Percentiles rank a stretch among this genome's conserved stretches.
These are phyloP conservation scores for Onthophagus sagittarius DNA, from an alignment of 2,888 invertebrate genomes.

Conservation along the genomic window DNA sequence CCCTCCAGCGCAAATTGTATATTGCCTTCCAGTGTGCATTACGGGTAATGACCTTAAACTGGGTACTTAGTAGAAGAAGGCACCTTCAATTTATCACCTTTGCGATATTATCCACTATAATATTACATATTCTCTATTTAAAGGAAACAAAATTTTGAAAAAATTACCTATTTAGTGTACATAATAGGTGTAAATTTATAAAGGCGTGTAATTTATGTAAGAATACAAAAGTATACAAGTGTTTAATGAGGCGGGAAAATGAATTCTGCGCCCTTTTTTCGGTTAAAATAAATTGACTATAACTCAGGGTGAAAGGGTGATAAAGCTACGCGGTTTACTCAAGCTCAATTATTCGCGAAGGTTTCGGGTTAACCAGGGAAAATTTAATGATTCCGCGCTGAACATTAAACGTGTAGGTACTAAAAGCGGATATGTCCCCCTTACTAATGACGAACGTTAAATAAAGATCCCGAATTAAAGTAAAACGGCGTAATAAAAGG, in stretches of 20 bases:
- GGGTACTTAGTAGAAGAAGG: neutral
- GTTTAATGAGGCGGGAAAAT: neutral
- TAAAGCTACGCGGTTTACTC: neutral
- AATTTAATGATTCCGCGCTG: neutral
- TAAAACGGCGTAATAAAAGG: neutral
- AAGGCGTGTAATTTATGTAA: neutral
- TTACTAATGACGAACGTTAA: neutral
- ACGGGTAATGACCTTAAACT: neutral
- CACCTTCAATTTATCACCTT: neutral
- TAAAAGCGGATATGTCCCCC: neutral
- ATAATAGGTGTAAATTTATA: neutral
- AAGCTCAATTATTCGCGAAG: neutral
- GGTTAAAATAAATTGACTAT: neutral
- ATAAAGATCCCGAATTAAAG: neutral
- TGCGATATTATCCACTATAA: neutral
- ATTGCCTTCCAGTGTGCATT: neutral
- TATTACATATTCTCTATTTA: neutral
- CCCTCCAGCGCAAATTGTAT: neutral
- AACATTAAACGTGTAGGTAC: neutral
- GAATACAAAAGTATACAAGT: neutral
- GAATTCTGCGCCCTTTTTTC: neutral
- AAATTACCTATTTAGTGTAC: neutral
- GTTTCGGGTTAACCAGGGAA: neutral
- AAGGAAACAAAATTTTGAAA: neutral
- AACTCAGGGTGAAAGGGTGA: neutral